A percentile compares a stretch with the other conserved stretches of the same genome.
Evolutionary conservation across 64 coral and sea anemone species (phyloP).

Genomic region (Porites lutea): DNA sequence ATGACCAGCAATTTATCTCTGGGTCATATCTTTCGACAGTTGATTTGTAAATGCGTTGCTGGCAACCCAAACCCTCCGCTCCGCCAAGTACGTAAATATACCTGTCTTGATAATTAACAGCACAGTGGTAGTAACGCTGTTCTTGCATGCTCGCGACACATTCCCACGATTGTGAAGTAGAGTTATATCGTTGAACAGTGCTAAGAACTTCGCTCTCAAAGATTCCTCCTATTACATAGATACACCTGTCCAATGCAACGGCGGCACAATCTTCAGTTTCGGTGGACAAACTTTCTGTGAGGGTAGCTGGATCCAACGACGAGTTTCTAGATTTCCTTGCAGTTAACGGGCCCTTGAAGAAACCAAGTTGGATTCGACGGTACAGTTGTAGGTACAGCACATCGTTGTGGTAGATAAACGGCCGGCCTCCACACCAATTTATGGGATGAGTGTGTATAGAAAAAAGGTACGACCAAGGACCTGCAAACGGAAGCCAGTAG

Average conservation of each 20-base stretch:
- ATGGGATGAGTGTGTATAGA: background rate
- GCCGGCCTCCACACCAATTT: conserved; percentile 15
- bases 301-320: background rate
- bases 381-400: conserved; percentile 32
- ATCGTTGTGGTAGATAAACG: conserved; percentile 2
- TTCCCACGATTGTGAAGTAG: conserved; percentile 11
- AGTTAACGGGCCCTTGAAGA: conserved; percentile 18
- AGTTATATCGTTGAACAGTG: conserved; percentile 19
- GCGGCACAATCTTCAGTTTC: conserved; percentile 33
- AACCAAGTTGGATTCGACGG: conserved; percentile 11
- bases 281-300: conserved; percentile 3
- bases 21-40: conserved; percentile 37
- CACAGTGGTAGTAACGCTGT: conserved; percentile 5
- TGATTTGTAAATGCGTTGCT: background rate
- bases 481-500: conserved; percentile 44
- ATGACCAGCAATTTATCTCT: conserved; percentile 19
- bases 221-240: conserved; percentile 42
- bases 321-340: conserved; percentile 4
- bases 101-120: conserved; percentile 32
- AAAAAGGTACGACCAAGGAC: conserved; percentile 34
- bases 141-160: conserved; percentile 17
- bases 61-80: background rate
- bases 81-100: conserved; percentile 38
- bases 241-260: background rate
- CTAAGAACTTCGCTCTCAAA: conserved; percentile 6